A percentile compares a stretch with the other conserved stretches of the same genome.
phyloP scores from a whole-genome alignment of 1,140 invertebrate species.

The Rhagoletis pomonella region DNA sequence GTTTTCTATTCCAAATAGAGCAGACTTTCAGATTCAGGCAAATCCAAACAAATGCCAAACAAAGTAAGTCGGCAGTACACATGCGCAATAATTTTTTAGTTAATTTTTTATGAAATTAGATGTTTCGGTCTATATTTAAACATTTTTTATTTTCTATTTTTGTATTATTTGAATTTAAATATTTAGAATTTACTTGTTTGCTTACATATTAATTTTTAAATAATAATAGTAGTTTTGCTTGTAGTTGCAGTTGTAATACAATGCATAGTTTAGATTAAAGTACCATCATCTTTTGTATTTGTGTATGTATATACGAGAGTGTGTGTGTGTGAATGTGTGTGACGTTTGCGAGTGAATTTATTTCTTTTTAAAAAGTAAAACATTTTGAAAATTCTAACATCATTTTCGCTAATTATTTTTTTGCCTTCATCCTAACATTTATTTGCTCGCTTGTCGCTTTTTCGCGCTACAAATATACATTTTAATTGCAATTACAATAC shows the following conservation, averaged over 20 bases:
- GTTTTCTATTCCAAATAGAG: not conserved
- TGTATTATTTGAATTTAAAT: not conserved
- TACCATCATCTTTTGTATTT: slow-evolving; percentile 9
- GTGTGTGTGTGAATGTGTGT: not conserved
- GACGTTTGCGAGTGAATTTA: not conserved
- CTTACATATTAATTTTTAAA: slow-evolving; percentile 36
- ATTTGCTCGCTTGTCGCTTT: slow-evolving; percentile 7
- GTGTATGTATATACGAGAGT: slow-evolving; percentile 14
- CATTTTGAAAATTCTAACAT: slow-evolving; percentile 13
- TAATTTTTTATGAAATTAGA: not conserved
- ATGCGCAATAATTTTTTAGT: not conserved
- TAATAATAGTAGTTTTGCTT: slow-evolving; percentile 46
- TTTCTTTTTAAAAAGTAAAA: slow-evolving; percentile 42
- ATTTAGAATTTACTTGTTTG: slow-evolving; percentile 47
- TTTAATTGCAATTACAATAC: slow-evolving; percentile 31
- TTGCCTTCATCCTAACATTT: not conserved
- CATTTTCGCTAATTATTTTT: slow-evolving; percentile 32
- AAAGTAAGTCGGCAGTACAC: not conserved
- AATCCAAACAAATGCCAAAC: not conserved
- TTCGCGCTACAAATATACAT: not conserved
- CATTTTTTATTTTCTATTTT: not conserved
- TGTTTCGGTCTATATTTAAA: not conserved
- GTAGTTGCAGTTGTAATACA: slow-evolving; percentile 38
- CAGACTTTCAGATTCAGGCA: not conserved
- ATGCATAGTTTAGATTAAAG: slow-evolving; percentile 38